These are phyloP conservation scores for Pyrochroa serraticornis DNA, from an alignment of 2,888 invertebrate genomes.

Conservation along the genomic window DNA sequence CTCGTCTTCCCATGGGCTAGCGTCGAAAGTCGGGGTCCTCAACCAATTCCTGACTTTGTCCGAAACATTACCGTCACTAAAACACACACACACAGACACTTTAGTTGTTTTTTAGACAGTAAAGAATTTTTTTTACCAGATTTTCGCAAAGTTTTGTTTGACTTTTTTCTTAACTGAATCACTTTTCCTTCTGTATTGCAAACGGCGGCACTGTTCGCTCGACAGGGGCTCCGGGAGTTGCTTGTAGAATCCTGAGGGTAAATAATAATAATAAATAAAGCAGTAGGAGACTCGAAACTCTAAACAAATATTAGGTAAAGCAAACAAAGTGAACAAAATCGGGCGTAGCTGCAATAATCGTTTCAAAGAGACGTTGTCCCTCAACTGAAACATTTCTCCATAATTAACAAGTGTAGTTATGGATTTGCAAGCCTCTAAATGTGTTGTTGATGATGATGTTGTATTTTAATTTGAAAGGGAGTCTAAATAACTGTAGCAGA, in stretches of 20 bases:
- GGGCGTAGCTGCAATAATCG: too few species aligned
- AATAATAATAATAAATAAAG: conserved; percentile 10
- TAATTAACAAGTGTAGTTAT: too few species aligned
- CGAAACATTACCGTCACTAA: conserved; percentile 68
- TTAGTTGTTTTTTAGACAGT: conserved; percentile 19
- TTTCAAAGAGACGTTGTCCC: too few species aligned
- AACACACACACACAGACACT: conserved; percentile 39
- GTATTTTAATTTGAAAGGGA: too few species aligned
- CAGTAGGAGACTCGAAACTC: too few species aligned
- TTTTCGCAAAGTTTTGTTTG: conserved; percentile 65
- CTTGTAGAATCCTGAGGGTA: conserved; percentile 65
- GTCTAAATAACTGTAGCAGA: too few species aligned
- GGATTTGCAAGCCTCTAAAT: too few species aligned
- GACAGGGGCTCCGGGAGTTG: conserved; percentile 66
- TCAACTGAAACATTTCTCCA: too few species aligned
- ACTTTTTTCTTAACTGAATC: conserved; percentile 65
- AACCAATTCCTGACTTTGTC: conserved; percentile 69
- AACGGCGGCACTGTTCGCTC: conserved; percentile 62
- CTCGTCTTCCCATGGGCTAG: conserved; percentile 82
- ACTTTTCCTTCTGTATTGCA: conserved; percentile 66
- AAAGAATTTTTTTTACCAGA: conserved; percentile 60
- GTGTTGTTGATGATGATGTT: too few species aligned
- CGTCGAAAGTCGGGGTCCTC: conserved; percentile 76
- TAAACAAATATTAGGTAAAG: too few species aligned
- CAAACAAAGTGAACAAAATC: too few species aligned